Percentiles rank a stretch among this genome's conserved stretches.
Evolutionary conservation across 1,140 invertebrate genomes (phyloP).

Genomic region (Thaumatotibia leucotreta): DNA sequence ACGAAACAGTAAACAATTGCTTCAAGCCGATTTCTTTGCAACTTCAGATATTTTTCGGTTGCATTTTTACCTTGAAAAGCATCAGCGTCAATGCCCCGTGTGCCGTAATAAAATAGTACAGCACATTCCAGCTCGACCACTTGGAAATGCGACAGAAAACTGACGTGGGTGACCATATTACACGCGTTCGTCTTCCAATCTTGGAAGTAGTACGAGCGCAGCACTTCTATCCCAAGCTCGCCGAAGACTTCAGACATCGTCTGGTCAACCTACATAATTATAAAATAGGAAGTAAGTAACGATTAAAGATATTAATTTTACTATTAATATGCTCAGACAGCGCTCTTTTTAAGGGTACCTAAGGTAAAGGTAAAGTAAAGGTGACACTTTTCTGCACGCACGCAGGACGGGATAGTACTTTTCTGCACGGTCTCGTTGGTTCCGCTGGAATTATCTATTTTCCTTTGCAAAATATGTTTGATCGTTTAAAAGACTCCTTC

Average conservation of each 20-base stretch:
- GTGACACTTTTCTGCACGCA: too few species aligned
- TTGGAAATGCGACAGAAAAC: conserved; percentile 45
- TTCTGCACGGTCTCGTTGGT: too few species aligned
- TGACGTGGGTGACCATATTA: conserved; percentile 36
- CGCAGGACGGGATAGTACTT: too few species aligned
- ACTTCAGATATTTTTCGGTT: neutral
- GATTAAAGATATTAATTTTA: too few species aligned
- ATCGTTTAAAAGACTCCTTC: too few species aligned
- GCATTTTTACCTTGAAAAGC: conserved; percentile 45
- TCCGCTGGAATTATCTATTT: too few species aligned
- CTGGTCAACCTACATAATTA: conserved; percentile 46
- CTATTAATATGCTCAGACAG: too few species aligned
- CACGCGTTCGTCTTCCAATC: conserved; percentile 34
- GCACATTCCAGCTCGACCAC: conserved; percentile 39
- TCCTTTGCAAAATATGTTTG: too few species aligned
- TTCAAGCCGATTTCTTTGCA: too few species aligned
- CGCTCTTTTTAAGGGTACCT: too few species aligned
- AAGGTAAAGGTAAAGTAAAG: too few species aligned
- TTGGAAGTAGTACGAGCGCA: conserved; percentile 50
- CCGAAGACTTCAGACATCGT: conserved; percentile 38
- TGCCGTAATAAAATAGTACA: conserved; percentile 57
- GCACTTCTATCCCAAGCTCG: conserved; percentile 39
- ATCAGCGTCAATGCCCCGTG: conserved; percentile 38
- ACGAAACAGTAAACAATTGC: too few species aligned
- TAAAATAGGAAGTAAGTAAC: neutral